These are phyloP conservation scores for Heliangelus exortis DNA, from an alignment of 2,797 vertebrate genomes.

Conservation along the genomic window DNA sequence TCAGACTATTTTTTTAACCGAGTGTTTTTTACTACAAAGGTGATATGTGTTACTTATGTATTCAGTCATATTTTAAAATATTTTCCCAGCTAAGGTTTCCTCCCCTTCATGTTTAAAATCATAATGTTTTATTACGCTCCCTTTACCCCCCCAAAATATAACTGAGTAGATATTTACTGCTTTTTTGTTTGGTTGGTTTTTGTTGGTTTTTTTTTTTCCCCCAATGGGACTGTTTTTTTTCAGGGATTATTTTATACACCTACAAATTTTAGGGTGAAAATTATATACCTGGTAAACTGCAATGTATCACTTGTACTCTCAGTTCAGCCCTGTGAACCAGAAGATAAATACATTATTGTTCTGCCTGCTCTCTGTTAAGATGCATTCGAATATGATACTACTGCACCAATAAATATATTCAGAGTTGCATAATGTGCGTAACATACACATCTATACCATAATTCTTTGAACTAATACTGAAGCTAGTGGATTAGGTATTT, in stretches of 20 bases:
- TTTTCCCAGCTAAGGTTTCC: slow-evolving; percentile 1
- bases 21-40: background rate
- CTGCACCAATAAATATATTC: slow-evolving; percentile 46
- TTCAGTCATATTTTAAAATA: background rate
- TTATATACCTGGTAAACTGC: slow-evolving; percentile 31
- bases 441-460: slow-evolving; percentile 50
- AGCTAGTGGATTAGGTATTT: slow-evolving; percentile 30
- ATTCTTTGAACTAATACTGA: slow-evolving; percentile 22
- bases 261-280: slow-evolving; percentile 57
- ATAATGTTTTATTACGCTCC: background rate
- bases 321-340: background rate
- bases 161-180: slow-evolving; percentile 11
- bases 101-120: background rate
- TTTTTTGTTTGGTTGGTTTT: background rate
- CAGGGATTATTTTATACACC: slow-evolving; percentile 40
- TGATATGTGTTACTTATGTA: background rate
- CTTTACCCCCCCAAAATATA: background rate
- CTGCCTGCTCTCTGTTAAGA: slow-evolving; percentile 32
- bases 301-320: background rate
- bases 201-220: too few relatives aligned
- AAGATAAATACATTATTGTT: slow-evolving; percentile 45
- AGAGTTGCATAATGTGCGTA: slow-evolving; percentile 39
- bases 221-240: slow-evolving; percentile 15
- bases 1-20: slow-evolving; percentile 38
- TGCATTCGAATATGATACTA: slow-evolving; percentile 31